Base-by-base conservation (phyloP, 2,113 vertebrate species). In the Xyliphius kryptos region DNA sequence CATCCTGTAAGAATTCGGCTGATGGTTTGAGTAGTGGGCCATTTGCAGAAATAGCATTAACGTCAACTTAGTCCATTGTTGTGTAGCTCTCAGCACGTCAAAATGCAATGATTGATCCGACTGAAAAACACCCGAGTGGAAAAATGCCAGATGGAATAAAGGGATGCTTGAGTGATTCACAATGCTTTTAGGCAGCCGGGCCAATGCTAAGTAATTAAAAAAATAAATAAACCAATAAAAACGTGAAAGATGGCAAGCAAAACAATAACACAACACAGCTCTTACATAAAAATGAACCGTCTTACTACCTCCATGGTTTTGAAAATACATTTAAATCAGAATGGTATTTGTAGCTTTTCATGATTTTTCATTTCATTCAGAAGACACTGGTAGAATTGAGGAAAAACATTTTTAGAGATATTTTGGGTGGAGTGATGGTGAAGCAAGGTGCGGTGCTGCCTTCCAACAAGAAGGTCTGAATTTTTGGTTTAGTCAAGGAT, bases 131-230 rank as follows among this genome's bases (percentile, higher is more conserved):
- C 26, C 50, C 15, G 11, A 22, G 41, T 56, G 22, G 16, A 44
- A 32, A 15, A 56, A 48, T 7, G 16, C 15, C 32, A 36, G 60
- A 38, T 16, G 37, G 48, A 62, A 62, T 44, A 55, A 20, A 19
- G 4, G 7, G 26, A 38, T 20, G 43, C 52, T 56, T 38, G 15
- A 48, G 52, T 55, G 61, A 51, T 64, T 56, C 16, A 48, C n/a
- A 5, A 58, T 44, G 40, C 20, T 44, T 58, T 57, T 44, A 11
- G 26, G 14, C 56, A 44, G 19, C 40, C 13, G n/a, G 6, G 14
- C 19, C 13, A 44, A 15, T 2, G 11, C 55, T 43, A 21, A 6
- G 6, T 20, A 21, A 14, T 9, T 20, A 13, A n/a, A 41, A 41
- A 55, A 19, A 17, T 3, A 56, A 19, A 19, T n/a, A n/a, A n/a